These are phyloP conservation scores for Spilosoma lubricipeda DNA, from an alignment of 2,888 invertebrate genomes.

Conservation along the genomic window DNA sequence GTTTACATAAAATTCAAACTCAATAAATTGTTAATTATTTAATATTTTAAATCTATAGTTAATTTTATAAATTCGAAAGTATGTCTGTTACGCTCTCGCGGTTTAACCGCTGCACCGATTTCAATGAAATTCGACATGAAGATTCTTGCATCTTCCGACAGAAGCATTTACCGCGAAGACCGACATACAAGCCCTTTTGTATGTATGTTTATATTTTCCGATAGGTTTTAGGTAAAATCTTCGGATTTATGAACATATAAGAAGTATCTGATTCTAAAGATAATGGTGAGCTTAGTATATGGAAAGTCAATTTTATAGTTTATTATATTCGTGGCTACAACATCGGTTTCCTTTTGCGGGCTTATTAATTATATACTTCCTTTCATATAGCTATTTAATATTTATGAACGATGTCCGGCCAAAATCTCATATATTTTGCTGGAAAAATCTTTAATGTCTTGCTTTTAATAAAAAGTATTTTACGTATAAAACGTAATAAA, in stretches of 20 bases:
- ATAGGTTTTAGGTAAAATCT: background rate
- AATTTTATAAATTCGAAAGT: too few relatives aligned
- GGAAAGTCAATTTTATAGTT: background rate
- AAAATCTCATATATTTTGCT: background rate
- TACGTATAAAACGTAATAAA: background rate
- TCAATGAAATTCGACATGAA: too few relatives aligned
- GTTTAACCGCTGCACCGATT: too few relatives aligned
- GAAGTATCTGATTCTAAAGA: background rate
- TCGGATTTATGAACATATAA: background rate
- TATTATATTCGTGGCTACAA: background rate
- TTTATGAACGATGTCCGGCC: constrained; percentile 19
- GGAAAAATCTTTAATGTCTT: background rate
- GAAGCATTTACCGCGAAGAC: too few relatives aligned
- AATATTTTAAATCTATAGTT: too few relatives aligned
- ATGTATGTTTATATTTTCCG: background rate
- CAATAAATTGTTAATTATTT: background rate
- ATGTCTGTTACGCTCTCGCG: too few relatives aligned
- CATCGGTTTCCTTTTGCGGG: background rate
- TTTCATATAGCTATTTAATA: constrained; percentile 42
- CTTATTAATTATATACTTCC: constrained; percentile 38
- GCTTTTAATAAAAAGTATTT: background rate
- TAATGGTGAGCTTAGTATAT: background rate
- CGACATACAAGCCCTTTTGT: background rate
- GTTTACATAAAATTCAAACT: background rate
- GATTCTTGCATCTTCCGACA: too few relatives aligned